phyloP scores from a whole-genome alignment of 2,113 vertebrate genomes.

The Pelmatolapia mariae region DNA sequence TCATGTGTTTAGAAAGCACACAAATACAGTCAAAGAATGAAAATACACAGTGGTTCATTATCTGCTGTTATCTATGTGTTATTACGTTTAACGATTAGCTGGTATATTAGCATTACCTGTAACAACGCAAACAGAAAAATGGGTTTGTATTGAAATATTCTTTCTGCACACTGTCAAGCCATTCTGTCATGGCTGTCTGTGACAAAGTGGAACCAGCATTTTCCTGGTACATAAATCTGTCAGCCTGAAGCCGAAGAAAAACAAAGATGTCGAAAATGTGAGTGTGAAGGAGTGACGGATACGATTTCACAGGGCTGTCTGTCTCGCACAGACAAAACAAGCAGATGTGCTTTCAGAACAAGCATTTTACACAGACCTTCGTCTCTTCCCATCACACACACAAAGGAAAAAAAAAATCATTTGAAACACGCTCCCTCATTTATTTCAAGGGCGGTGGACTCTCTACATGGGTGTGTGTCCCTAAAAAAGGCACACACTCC shows the following conservation, averaged over 20 bases:
- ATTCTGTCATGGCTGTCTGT: neutral
- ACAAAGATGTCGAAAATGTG: conserved; percentile 46
- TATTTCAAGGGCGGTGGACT: neutral
- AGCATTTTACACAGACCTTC: conserved; percentile 10
- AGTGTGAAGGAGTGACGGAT: conserved; percentile 22
- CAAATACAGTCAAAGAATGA: neutral
- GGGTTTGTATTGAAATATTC: neutral
- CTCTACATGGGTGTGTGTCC: neutral
- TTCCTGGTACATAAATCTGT: conserved; percentile 33
- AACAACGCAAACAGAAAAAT: neutral
- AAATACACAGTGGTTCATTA: neutral
- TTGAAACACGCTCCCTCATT: conserved; percentile 19
- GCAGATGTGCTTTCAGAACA: conserved; percentile 36
- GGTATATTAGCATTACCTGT: neutral
- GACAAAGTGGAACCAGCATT: conserved; percentile 12
- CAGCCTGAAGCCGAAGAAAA: conserved; percentile 19
- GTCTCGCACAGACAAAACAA: conserved; percentile 33
- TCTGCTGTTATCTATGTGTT: neutral
- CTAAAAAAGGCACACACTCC: conserved; percentile 22
- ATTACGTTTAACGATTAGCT: neutral
- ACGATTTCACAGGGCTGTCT: conserved; percentile 31
- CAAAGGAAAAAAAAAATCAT: neutral
- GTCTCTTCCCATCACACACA: conserved; percentile 3
- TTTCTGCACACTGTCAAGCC: neutral
- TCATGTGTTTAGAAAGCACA: neutral